Evolutionary conservation across 1,140 invertebrate species (phyloP).

Genomic region (Microplitis demolitor): DNA sequence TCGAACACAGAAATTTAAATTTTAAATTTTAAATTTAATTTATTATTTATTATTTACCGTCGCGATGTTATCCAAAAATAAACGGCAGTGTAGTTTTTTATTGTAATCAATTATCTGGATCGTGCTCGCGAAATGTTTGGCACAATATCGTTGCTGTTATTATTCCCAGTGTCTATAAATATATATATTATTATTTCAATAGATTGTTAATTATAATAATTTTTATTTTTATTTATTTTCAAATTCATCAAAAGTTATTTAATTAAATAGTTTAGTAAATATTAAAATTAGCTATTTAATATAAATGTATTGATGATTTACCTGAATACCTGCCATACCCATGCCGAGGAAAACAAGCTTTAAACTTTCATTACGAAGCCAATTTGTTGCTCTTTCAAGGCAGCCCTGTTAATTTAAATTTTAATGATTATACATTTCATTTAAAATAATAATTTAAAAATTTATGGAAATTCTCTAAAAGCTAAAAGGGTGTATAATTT

Average conservation of each 20-base stretch:
- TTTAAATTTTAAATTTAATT: background rate
- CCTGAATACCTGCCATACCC: slow-evolving; percentile 49
- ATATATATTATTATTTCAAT: background rate
- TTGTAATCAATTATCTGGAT: background rate
- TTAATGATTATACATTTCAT: background rate
- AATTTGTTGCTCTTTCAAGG: slow-evolving; percentile 44
- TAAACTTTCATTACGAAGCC: slow-evolving; percentile 51
- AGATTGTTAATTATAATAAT: background rate
- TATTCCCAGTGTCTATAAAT: slow-evolving; percentile 50
- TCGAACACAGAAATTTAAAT: background rate
- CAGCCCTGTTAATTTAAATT: slow-evolving; percentile 43
- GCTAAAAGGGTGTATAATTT: too few species aligned
- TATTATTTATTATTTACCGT: background rate
- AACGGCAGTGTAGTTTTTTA: slow-evolving; percentile 6
- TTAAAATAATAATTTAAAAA: background rate
- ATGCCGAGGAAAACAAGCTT: slow-evolving; percentile 47
- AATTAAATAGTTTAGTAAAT: background rate
- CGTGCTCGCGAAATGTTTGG: slow-evolving; percentile 39
- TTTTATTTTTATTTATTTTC: background rate
- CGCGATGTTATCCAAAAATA: background rate
- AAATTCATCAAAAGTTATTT: too few species aligned
- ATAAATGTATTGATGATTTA: slow-evolving; percentile 21
- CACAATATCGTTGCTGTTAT: slow-evolving; percentile 49
- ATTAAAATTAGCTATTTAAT: background rate
- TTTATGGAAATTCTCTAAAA: background rate